Evolutionary conservation across 2,113 vertebrate species (phyloP).

Genomic region (Arizona elegans): DNA sequence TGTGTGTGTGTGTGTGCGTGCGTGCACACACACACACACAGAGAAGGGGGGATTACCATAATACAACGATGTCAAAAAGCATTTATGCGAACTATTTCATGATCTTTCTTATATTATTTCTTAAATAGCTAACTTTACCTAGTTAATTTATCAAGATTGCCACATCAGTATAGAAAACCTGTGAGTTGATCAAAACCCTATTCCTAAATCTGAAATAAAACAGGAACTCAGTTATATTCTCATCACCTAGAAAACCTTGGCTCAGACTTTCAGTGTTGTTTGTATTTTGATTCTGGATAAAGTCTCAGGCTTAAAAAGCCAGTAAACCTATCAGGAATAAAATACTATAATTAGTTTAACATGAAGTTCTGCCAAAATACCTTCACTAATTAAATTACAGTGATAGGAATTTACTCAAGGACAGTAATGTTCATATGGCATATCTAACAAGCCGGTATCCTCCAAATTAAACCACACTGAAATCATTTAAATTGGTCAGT

Average conservation of each 20-base stretch:
- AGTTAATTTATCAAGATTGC: not conserved
- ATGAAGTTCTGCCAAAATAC: not conserved
- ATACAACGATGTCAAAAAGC: not conserved
- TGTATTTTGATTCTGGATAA: not conserved
- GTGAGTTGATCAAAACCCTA: not conserved
- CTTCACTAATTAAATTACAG: not conserved
- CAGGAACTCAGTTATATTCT: not conserved
- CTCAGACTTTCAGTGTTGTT: not conserved
- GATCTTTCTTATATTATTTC: not conserved
- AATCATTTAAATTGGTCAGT: not conserved
- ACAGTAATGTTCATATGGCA: not conserved
- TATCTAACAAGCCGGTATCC: not conserved
- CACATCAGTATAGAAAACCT: not conserved
- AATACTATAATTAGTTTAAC: not conserved
- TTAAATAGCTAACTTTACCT: not conserved
- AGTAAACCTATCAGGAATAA: not conserved
- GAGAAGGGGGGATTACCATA: not conserved
- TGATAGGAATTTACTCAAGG: not conserved
- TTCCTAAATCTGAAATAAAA: not conserved
- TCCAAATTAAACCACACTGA: not conserved
- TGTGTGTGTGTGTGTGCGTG: slow-evolving; percentile 20
- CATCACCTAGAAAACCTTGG: not conserved
- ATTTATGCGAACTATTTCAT: not conserved
- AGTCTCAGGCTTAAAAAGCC: not conserved
- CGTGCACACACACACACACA: not conserved